Evolutionary conservation across 2,797 vertebrate genomes (phyloP), one percentile per base, ranked within the genome.

Genomic region (Zalophus californianus): DNA sequence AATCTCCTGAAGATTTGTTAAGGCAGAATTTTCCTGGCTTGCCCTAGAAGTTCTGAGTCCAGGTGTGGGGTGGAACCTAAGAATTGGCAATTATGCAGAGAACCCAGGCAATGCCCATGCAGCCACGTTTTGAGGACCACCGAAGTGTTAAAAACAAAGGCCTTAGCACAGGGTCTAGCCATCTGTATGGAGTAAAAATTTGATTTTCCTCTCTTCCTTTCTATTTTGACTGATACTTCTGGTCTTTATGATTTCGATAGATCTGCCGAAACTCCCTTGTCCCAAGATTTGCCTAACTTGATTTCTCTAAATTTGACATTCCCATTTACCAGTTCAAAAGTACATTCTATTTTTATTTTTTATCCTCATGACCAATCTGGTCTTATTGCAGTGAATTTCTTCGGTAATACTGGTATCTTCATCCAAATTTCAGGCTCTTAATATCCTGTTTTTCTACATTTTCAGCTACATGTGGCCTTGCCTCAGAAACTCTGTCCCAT

Each of bases 21-120:
- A 92, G 66, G 23, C 11, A 21, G 20, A 79, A 16, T 9, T 77
- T 38, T 38, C 8, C 50, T 38, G 3, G 6, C 15, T 7, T 3
- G 3, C 3, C 44, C 9, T 29, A 56, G 66, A 94, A 35, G 1
- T 73, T 93, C 20, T 35, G 35, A 35, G 21, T 54, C 8, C 15
- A 7, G 3, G 1, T 32, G 1, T 41, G 8, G 9, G 15, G 20
- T 52, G 2, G 2, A 29, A 18, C 20, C 12, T 5, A 2, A 68
- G 32, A 70, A 29, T 64, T n/a, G 48, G 15, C 13, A 35, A 0
- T 66, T 41, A 9, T 15, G 4, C 20, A n/a, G 54, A 44, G 38
- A 38, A 15, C 13, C 14, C 35, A 83, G 25, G 52, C 8, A 38
- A 66, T 21, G 23, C 1, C 14, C 2, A 48, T 3, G 1, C 1